A percentile compares a stretch with the other conserved stretches of the same genome.
Conservation (phyloP, 2,888 invertebrate species). For the Flexamia atlantica region DNA sequence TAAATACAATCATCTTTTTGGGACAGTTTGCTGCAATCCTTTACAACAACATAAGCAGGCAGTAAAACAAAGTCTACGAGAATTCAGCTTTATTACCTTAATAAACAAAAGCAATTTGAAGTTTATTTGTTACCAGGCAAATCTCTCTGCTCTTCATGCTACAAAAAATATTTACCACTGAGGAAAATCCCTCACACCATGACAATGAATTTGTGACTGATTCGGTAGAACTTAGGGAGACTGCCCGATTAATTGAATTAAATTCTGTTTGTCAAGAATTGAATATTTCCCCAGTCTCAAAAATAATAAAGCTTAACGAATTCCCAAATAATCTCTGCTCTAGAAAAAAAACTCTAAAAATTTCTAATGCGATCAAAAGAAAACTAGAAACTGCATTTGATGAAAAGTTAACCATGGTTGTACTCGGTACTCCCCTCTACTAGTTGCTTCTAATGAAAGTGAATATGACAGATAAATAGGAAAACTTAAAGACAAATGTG, state of each 20-base stretch:
- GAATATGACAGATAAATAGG: too few species aligned
- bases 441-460: too few species aligned
- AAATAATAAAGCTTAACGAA: background rate
- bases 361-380: constrained; percentile 1
- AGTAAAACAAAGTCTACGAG: too few species aligned
- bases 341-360: background rate
- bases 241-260: background rate
- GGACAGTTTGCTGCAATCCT: too few species aligned
- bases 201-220: background rate
- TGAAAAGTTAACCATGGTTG: background rate
- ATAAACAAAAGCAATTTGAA: background rate
- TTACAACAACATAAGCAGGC: too few species aligned
- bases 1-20: too few species aligned
- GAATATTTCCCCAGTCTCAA: background rate
- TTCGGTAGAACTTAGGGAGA: background rate
- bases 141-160: background rate
- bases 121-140: background rate
- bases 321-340: background rate
- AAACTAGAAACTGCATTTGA: background rate
- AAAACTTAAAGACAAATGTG: too few species aligned
- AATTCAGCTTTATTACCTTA: too few species aligned
- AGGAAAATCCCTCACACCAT: background rate
- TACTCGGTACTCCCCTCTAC: too few species aligned
- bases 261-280: background rate
- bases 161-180: too few species aligned